Conservation (phyloP, 2,113 vertebrate genomes). For the Mustelus asterias region DNA sequence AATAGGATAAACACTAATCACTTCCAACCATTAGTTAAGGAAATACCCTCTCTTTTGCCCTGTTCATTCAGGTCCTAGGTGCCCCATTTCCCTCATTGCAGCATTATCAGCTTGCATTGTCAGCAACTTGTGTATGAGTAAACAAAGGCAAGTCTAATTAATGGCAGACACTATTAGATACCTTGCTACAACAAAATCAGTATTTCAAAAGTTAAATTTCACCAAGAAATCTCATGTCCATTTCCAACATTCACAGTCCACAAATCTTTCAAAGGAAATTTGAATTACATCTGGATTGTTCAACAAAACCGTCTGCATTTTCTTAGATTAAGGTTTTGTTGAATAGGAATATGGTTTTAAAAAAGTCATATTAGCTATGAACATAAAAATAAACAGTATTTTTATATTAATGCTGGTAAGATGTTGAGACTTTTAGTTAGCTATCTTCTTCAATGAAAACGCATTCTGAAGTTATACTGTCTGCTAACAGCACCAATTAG, state of each 20-base stretch:
- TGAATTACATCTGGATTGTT: background rate
- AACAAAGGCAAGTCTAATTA: background rate
- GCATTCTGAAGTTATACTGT: background rate
- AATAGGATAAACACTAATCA: background rate
- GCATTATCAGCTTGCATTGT: background rate
- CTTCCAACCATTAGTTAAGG: background rate
- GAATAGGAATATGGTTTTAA: background rate
- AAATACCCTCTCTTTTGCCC: background rate
- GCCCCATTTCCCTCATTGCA: background rate
- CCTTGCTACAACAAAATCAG: background rate
- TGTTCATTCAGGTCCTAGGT: background rate
- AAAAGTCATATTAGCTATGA: background rate
- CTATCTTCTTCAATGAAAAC: background rate
- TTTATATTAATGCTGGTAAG: background rate
- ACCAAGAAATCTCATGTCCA: background rate
- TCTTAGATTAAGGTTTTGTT: background rate
- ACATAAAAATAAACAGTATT: background rate
- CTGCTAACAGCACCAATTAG: background rate
- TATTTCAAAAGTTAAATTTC: background rate
- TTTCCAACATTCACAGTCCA: background rate
- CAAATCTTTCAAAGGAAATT: background rate
- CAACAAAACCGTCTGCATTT: background rate
- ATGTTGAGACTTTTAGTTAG: background rate
- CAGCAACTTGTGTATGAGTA: background rate
- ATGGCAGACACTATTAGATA: background rate